phyloP scores from a whole-genome alignment of 2,888 invertebrate genomes.

The Heteromyza rotundicornis region DNA sequence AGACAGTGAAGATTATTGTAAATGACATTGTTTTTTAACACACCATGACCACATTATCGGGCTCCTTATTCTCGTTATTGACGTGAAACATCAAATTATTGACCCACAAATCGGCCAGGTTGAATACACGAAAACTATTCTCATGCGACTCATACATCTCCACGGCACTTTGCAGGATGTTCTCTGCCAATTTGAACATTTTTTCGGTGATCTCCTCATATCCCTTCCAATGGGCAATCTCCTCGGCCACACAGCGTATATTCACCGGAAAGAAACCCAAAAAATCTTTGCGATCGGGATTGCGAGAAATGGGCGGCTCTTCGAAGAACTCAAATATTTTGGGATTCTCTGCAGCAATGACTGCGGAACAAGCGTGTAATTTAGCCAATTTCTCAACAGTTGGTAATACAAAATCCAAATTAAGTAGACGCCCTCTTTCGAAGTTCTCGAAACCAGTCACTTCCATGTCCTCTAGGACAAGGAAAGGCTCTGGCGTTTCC shows the following conservation, averaged over 20 bases:
- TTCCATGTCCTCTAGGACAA: slow-evolving; percentile 67
- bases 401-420: slow-evolving; percentile 64
- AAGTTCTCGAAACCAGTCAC: slow-evolving; percentile 66
- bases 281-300: slow-evolving; percentile 58
- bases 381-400: slow-evolving; percentile 66
- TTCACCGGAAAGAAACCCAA: slow-evolving; percentile 58
- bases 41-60: slow-evolving; percentile 57
- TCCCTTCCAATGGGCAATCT: slow-evolving; percentile 57
- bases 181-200: slow-evolving; percentile 56
- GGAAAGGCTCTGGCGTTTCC: slow-evolving; percentile 57
- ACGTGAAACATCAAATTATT: slow-evolving; percentile 59
- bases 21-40: slow-evolving; percentile 14
- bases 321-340: slow-evolving; percentile 53
- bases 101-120: slow-evolving; percentile 58
- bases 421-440: slow-evolving; percentile 65
- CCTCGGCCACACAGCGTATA: slow-evolving; percentile 56
- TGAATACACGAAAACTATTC: slow-evolving; percentile 54
- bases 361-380: slow-evolving; percentile 66
- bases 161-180: slow-evolving; percentile 51
- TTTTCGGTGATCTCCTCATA: slow-evolving; percentile 59
- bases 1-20: not conserved
- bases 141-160: slow-evolving; percentile 50
- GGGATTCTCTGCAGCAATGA: slow-evolving; percentile 48
- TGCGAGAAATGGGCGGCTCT: slow-evolving; percentile 57
- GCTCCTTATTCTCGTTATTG: slow-evolving; percentile 53